phyloP scores from a whole-genome alignment of 2,888 invertebrate species.

The Leucoptera coffeella region DNA sequence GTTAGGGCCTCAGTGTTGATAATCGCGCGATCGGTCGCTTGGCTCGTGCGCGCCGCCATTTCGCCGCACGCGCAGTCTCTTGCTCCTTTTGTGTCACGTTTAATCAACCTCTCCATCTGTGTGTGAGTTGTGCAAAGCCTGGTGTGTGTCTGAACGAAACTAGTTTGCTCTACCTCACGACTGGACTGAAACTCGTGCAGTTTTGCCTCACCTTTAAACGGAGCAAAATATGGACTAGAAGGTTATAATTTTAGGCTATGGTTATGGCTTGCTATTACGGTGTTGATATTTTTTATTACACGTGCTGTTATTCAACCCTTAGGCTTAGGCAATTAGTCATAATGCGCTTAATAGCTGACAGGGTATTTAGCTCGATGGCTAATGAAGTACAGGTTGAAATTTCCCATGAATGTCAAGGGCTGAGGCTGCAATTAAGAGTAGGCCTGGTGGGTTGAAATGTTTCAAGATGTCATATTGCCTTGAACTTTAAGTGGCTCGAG shows the following conservation, averaged over 20 bases:
- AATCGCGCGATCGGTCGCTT: slow-evolving; percentile 11
- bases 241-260: too few relatives aligned
- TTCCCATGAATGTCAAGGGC: too few relatives aligned
- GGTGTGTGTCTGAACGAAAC: slow-evolving; percentile 1
- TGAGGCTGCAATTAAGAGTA: neutral
- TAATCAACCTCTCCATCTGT: slow-evolving; percentile 23
- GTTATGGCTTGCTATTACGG: too few relatives aligned
- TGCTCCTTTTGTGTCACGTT: slow-evolving; percentile 43
- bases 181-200: neutral
- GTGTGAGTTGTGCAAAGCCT: slow-evolving; percentile 8
- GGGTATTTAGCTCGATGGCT: too few relatives aligned
- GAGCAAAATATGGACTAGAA: neutral
- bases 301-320: too few relatives aligned
- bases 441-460: too few relatives aligned
- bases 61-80: slow-evolving; percentile 49
- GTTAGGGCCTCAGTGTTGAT: neutral
- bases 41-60: slow-evolving; percentile 45
- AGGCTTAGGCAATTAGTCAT: too few relatives aligned
- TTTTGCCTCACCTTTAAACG: neutral
- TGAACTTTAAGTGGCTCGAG: slow-evolving; percentile 26
- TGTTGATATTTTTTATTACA: too few relatives aligned
- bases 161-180: too few relatives aligned
- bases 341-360: too few relatives aligned
- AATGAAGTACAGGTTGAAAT: too few relatives aligned
- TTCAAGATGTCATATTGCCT: slow-evolving; percentile 12